These are phyloP conservation scores for Corythornis madagascariensis DNA, from an alignment of 2,113 vertebrate species.

Conservation along the genomic window DNA sequence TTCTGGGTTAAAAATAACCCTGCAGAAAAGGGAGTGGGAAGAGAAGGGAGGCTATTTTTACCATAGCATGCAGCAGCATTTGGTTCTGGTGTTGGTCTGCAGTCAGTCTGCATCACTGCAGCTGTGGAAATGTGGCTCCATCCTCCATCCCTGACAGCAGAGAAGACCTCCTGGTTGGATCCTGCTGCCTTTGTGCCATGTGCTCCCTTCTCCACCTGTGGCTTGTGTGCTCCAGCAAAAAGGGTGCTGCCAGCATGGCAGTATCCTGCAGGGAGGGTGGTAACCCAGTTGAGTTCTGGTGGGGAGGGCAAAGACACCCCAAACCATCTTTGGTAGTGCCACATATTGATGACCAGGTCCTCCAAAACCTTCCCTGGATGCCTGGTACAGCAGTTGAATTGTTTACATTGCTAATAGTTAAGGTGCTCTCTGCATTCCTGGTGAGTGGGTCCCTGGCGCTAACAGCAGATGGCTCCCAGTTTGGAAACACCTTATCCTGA, in stretches of 20 bases:
- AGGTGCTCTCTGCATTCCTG: background rate
- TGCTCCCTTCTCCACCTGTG: background rate
- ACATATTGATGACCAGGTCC: background rate
- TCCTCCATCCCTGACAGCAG: background rate
- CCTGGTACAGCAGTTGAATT: background rate
- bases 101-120: background rate
- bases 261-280: background rate
- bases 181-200: background rate
- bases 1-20: slow-evolving; percentile 52
- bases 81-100: slow-evolving; percentile 27
- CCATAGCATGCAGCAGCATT: slow-evolving; percentile 2
- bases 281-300: background rate
- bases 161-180: background rate
- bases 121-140: background rate
- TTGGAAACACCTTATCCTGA: background rate
- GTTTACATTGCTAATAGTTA: background rate
- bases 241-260: background rate
- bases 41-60: slow-evolving; percentile 53
- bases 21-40: slow-evolving; percentile 3
- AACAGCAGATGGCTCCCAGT: background rate
- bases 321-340: background rate
- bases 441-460: background rate
- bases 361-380: background rate
- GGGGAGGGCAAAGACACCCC: background rate
- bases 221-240: background rate